Evolutionary conservation across 2,113 vertebrate species (phyloP).

Genomic region (Tringa solitaria): DNA sequence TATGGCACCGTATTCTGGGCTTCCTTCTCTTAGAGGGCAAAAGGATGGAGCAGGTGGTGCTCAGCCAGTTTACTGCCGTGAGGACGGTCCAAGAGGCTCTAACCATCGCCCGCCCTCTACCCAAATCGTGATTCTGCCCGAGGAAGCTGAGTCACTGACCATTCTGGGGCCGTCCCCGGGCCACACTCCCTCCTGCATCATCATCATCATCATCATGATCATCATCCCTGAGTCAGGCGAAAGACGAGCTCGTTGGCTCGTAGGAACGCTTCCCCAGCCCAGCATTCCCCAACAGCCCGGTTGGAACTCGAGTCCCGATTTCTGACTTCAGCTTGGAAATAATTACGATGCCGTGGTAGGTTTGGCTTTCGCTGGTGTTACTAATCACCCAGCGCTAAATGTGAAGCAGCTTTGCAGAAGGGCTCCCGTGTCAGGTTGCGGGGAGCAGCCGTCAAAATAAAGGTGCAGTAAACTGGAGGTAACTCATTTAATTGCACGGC

Average conservation of each 20-base stretch:
- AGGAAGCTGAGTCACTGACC: not conserved
- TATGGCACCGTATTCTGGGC: not conserved
- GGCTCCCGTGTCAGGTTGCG: not conserved
- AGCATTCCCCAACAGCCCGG: conserved; percentile 10
- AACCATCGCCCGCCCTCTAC: not conserved
- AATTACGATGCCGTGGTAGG: conserved; percentile 7
- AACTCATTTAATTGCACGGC: not conserved
- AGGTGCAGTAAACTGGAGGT: conserved; percentile 57
- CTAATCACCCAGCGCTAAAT: conserved; percentile 32
- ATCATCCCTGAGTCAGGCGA: not conserved
- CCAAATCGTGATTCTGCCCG: not conserved
- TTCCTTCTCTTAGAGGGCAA: not conserved
- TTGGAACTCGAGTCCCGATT: not conserved
- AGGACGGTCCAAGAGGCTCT: not conserved
- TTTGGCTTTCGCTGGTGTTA: conserved; percentile 6
- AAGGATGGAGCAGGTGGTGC: not conserved
- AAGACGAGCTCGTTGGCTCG: not conserved
- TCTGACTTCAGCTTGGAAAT: conserved; percentile 50
- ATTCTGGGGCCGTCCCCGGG: not conserved
- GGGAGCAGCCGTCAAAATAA: conserved; percentile 55
- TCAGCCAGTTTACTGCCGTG: not conserved
- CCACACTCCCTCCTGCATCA: not conserved
- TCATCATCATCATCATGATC: not conserved
- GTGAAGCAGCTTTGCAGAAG: conserved; percentile 42
- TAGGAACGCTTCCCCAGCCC: not conserved